These are phyloP conservation scores for Nemopilema nomurai DNA, from an alignment of 30 jellyfish, hydroid and myxozoan genomes.

Conservation along the genomic window DNA sequence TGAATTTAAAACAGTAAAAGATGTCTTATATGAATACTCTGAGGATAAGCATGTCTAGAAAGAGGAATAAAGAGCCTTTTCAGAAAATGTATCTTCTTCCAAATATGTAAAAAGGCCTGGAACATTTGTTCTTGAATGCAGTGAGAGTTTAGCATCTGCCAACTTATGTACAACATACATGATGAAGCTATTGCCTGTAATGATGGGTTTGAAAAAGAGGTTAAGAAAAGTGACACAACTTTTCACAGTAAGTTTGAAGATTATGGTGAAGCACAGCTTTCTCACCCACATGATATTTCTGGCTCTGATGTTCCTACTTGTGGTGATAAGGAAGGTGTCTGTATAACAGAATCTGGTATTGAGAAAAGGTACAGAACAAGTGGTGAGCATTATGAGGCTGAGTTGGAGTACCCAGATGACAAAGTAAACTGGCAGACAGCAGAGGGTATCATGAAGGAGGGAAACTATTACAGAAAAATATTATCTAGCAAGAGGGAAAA, in stretches of 20 bases:
- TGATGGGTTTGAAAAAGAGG: neutral
- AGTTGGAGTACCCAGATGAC: neutral
- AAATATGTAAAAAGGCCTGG: slow-evolving; percentile 5
- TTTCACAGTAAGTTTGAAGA: too few species aligned
- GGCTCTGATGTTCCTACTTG: too few species aligned
- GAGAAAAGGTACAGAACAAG: neutral
- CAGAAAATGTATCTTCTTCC: neutral
- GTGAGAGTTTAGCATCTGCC: neutral
- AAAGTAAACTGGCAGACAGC: neutral
- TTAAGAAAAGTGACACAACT: neutral
- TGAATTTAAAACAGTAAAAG: slow-evolving; percentile 35
- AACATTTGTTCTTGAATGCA: neutral
- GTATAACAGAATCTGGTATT: neutral
- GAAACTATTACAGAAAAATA: neutral
- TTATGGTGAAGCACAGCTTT: too few species aligned
- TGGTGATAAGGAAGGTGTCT: too few species aligned
- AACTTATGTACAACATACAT: neutral
- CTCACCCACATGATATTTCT: too few species aligned
- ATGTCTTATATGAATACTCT: slow-evolving; percentile 22
- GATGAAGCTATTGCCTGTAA: neutral
- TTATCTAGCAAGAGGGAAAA: neutral
- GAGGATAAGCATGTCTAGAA: neutral
- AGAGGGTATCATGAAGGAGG: neutral
- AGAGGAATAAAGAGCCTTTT: neutral
- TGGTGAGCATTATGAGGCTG: neutral